Evolutionary conservation across 2,888 invertebrate genomes (phyloP), one percentile per base, ranked within the genome.

Genomic region (Scaeva pyrastri): DNA sequence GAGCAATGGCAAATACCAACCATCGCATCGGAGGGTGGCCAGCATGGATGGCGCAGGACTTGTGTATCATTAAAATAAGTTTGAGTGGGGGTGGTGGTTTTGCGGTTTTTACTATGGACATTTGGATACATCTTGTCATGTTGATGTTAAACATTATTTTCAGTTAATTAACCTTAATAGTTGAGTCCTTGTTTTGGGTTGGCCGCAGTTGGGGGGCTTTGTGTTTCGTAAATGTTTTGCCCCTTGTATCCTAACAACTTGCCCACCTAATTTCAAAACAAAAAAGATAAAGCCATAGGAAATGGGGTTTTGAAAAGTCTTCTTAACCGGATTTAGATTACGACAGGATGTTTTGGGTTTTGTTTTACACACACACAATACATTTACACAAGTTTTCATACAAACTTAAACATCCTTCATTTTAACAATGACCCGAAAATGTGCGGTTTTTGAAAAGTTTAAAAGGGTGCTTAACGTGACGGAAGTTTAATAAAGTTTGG

Each of bases 131-230:
- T 86, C 85, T 73, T 86, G 85, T 86, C 85, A 86, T 81, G 81
- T 86, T 86, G 81, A 86, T 86, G 85, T 80, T 86, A 73, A 86
- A 86, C 85, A 86, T 86, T 86, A 86, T 86, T 86, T 77, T 86
- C 81, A 86, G 85, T 86, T 86, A 86, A 86, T 86, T 86, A 86
- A 86, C 85, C 81, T 62, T 80, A 86, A 86, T 86, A 81, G 85
- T 81, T 70, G 62, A 73, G 77, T 81, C 73, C 85, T 81, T 81
- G 80, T 81, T 80, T 75, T 66, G 12, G 71, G 41, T 62, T 64
- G n/a, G 45, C 19, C 55, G 36, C 45, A 21, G 70, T 62, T 52
- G 50, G 68, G 62, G 70, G 45, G 36, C 56, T 76, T 82, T 82
- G 41, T 72, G 52, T 52, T 50, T 50, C 60, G 31, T 16, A 66